Evolutionary conservation across 2,888 invertebrate species (phyloP).

Genomic region (Lamproptera curius): DNA sequence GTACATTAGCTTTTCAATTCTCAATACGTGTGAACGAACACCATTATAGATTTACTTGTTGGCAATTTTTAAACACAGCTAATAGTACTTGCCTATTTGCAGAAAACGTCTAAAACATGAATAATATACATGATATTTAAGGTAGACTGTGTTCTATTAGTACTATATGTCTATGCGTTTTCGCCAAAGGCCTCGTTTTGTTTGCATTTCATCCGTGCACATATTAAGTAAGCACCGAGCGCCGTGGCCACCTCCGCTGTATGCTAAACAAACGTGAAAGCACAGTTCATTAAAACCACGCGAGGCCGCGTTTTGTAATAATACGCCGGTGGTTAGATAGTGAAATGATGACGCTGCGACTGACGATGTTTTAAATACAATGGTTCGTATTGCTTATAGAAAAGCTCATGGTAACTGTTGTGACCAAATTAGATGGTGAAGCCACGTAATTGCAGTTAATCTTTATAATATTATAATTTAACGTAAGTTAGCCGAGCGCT

Average conservation of each 20-base stretch:
- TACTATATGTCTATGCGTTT: no score
- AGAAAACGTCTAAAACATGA: no score
- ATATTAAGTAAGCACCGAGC: constrained; percentile 12
- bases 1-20: no score
- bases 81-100: no score
- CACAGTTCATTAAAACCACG: constrained; percentile 18
- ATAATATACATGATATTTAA: no score
- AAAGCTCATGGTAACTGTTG: constrained; percentile 9
- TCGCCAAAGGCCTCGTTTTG: neutral
- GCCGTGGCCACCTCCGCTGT: constrained; percentile 7
- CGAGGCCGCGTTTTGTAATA: constrained; percentile 19
- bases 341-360: constrained; percentile 14
- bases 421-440: neutral
- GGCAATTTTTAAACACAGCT: no score
- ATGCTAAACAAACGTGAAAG: constrained; percentile 18
- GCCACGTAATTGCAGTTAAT: no score
- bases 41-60: no score
- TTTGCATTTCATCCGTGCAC: constrained; percentile 5
- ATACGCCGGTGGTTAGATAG: constrained; percentile 14
- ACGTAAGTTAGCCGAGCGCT: no score
- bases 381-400: constrained; percentile 8
- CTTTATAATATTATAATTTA: no score
- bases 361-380: constrained; percentile 8
- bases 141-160: no score
- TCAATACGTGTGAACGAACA: no score